Percentiles rank a stretch among this genome's conserved stretches.
Evolutionary conservation across 2,888 invertebrate species (phyloP).

Genomic region (Brenthis hecate): DNA sequence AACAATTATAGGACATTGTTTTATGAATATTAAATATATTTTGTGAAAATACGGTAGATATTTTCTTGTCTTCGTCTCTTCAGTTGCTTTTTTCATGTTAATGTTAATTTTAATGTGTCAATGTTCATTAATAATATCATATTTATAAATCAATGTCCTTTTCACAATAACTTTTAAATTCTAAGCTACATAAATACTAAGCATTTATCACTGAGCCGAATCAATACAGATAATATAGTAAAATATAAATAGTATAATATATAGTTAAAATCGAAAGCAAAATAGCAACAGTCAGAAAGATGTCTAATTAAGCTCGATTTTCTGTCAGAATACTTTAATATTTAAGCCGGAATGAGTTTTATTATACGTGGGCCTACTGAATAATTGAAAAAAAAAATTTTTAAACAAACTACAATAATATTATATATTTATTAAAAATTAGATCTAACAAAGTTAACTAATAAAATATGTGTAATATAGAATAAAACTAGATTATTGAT

Average conservation of each 20-base stretch:
- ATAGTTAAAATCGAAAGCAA: conserved; percentile 26
- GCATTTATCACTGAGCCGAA: conserved; percentile 38
- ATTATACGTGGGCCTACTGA: not conserved
- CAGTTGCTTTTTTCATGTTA: no score
- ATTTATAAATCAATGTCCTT: conserved; percentile 39
- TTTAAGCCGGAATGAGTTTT: conserved; percentile 6
- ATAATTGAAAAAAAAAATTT: not conserved
- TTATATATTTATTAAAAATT: not conserved
- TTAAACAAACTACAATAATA: not conserved
- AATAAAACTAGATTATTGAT: not conserved
- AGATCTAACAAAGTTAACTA: conserved; percentile 6
- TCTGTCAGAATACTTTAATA: conserved; percentile 10
- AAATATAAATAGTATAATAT: conserved; percentile 24
- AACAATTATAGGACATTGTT: conserved; percentile 45
- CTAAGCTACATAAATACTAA: conserved; percentile 47
- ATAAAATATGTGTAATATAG: conserved; percentile 1
- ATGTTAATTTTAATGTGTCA: no score
- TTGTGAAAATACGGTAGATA: not conserved
- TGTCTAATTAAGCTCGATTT: conserved; percentile 30
- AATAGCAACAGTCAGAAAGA: conserved; percentile 13
- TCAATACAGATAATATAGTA: conserved; percentile 31
- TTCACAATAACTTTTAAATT: conserved; percentile 40
- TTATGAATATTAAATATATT: conserved; percentile 16
- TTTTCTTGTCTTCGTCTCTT: not conserved
- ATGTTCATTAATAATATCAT: not conserved